Base-by-base conservation (phyloP, 2,888 invertebrate genomes). In the Morpho helenor region DNA sequence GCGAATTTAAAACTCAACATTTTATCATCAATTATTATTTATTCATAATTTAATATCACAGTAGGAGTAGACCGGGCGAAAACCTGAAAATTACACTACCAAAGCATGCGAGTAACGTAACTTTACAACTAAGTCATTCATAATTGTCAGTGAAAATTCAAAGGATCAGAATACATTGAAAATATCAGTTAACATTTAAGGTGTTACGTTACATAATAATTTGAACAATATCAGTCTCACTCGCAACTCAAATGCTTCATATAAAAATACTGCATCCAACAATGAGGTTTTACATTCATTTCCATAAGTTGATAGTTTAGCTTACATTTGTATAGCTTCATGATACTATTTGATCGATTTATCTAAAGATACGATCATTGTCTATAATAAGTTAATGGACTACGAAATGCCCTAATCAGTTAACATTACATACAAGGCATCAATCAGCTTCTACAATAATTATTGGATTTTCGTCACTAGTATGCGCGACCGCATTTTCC, bases 391-490 rank as follows among this genome's bases (percentile, higher is more conserved):
- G 77, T 87, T 89, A 87, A 80, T 84, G 83, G 84, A 80, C 86
- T 85, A 88, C 77, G 76, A 87, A 89, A 87, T 87, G 89, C 88
- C 89, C 87, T 84, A 84, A 82, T 79, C 81, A 84, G 81, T 86
- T 84, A 85, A 84, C 76, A 82, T 84, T 87, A 87, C 84, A 84
- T 80, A 83, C 85, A 88, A 89, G 90, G 87, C 88, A 87, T 31
- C 31, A 31, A 31, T 86, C 84, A 78, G 79, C 64, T 79, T 78
- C 78, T 82, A 84, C 79, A 83, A 80, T 88, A 83, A 87, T 89
- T 90, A 89, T 90, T 89, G 89, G 89, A 89, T 89, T 87, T 85
- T 88, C 89, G 89, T 89, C 78, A 87, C 86, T 90, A 90, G 77
- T 87, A 84, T 90, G 90, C 90, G 89, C 90, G 89, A 89, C 89